These are phyloP conservation scores for Aspidapion aeneum DNA, from an alignment of 2,888 invertebrate genomes.

Conservation along the genomic window DNA sequence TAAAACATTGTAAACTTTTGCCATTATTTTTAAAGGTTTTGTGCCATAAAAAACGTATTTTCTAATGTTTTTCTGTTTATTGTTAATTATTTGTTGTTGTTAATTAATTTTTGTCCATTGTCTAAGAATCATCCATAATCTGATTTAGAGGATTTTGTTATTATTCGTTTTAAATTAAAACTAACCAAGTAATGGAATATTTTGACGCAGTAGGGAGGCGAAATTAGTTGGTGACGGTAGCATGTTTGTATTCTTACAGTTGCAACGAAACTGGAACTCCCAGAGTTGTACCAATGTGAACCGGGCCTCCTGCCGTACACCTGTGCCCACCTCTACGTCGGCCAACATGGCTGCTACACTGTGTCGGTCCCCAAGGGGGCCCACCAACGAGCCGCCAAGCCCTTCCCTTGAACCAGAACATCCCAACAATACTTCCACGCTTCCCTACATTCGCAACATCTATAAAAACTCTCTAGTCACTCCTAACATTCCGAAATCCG, in stretches of 20 bases:
- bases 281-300: constrained; percentile 50
- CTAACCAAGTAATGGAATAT: too few species aligned
- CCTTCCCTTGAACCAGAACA: constrained; percentile 41
- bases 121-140: too few species aligned
- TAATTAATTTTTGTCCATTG: constrained; percentile 11
- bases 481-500: constrained; percentile 57
- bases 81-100: too few species aligned
- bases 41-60: too few species aligned
- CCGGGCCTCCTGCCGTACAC: constrained; percentile 44
- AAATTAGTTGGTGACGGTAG: constrained; percentile 29
- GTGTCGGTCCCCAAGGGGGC: constrained; percentile 42
- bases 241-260: constrained; percentile 38
- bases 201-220: constrained; percentile 8
- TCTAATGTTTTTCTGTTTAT: too few species aligned
- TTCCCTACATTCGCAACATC: constrained; percentile 50
- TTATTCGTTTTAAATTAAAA: too few species aligned
- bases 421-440: constrained; percentile 44
- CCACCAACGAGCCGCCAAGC: constrained; percentile 39
- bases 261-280: constrained; percentile 52
- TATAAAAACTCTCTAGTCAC: constrained; percentile 46
- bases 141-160: too few species aligned
- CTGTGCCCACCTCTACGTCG: constrained; percentile 47
- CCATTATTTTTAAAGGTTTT: too few species aligned
- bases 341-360: constrained; percentile 49
- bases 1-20: too few species aligned